These are phyloP conservation scores for Pristis pectinata DNA, from an alignment of 2,797 vertebrate species.

Conservation along the genomic window DNA sequence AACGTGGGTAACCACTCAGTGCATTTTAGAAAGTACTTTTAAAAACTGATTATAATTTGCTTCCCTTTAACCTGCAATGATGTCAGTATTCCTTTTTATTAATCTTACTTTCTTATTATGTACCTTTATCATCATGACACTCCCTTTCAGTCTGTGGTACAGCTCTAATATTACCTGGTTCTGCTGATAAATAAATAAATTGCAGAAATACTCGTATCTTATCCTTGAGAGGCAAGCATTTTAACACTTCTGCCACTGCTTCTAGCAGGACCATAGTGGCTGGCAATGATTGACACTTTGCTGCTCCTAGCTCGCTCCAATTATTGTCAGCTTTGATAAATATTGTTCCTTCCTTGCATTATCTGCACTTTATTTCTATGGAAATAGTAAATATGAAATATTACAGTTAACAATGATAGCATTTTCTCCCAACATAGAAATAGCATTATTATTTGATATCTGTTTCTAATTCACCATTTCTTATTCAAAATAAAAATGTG, in stretches of 20 bases:
- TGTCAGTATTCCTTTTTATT: not conserved
- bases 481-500: not conserved
- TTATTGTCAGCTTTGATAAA: not conserved
- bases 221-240: not conserved
- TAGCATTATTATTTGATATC: not conserved
- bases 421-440: not conserved
- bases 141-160: not conserved
- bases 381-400: not conserved
- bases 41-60: not conserved
- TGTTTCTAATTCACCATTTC: not conserved
- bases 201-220: not conserved
- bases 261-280: not conserved
- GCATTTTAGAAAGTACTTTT: not conserved
- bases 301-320: not conserved
- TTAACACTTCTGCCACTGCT: not conserved
- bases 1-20: not conserved
- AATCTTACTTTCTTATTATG: not conserved
- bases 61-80: not conserved
- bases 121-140: not conserved
- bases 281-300: not conserved
- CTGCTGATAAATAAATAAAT: not conserved
- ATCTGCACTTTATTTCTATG: not conserved
- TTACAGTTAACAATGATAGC: not conserved
- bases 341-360: not conserved
- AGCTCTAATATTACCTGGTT: not conserved